Percentiles rank a stretch among this genome's conserved stretches.
Evolutionary conservation across 2,113 vertebrate species (phyloP).

Genomic region (Heterotis niloticus): DNA sequence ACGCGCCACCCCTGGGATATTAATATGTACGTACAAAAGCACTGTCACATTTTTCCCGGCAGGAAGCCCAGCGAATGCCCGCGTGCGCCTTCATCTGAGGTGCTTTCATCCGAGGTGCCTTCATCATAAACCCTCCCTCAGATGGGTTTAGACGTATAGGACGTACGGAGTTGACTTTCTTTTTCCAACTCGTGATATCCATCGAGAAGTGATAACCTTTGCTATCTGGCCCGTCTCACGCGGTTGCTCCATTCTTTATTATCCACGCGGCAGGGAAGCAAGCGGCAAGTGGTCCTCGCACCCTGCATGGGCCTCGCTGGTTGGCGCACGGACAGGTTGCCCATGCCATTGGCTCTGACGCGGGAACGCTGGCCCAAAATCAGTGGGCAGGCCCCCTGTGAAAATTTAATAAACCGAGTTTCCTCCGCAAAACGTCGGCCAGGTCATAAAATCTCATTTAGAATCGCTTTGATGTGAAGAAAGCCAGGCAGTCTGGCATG

Average conservation of each 20-base stretch:
- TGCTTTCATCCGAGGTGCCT: neutral
- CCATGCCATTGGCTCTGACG: neutral
- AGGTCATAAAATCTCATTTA: slow-evolving; percentile 18
- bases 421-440: neutral
- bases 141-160: neutral
- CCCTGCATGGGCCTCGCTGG: neutral
- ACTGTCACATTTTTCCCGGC: too few species aligned
- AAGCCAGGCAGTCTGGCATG: neutral
- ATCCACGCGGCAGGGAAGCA: slow-evolving; percentile 1
- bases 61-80: too few species aligned
- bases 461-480: slow-evolving; percentile 13
- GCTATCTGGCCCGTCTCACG: neutral
- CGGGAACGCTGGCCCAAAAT: neutral
- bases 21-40: too few species aligned
- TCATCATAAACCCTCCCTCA: neutral
- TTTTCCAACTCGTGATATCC: too few species aligned
- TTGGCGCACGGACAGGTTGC: neutral
- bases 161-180: neutral
- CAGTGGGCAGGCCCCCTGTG: neutral
- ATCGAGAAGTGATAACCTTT: neutral
- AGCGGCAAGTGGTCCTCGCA: neutral
- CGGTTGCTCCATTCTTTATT: slow-evolving; percentile 9
- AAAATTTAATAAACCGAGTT: slow-evolving; percentile 3
- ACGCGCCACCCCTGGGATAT: too few species aligned
- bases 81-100: too few species aligned